A percentile compares a stretch with the other conserved stretches of the same genome.
Conservation (phyloP, 2,888 invertebrate species). For the Lottia gigantea region DNA sequence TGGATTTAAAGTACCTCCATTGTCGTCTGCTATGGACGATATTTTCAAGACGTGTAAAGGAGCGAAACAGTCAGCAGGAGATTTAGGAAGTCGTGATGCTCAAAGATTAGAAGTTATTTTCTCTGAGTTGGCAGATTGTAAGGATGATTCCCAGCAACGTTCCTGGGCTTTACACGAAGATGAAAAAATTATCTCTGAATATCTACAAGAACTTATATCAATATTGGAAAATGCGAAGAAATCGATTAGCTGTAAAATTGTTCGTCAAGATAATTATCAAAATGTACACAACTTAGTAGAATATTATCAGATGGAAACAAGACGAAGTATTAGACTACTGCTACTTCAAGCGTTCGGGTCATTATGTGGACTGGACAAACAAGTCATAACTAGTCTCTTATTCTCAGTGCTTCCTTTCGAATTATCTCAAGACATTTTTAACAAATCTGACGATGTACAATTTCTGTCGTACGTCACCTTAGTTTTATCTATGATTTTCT, state of each 20-base stretch:
- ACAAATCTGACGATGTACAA: constrained; percentile 46
- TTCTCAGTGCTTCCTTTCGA: constrained; percentile 91
- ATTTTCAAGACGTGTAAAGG: constrained; percentile 30
- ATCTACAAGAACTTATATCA: constrained; percentile 73
- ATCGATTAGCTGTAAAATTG: constrained; percentile 84
- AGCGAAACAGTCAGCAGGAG: constrained; percentile 16
- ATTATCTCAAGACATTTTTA: constrained; percentile 78
- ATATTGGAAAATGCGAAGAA: constrained; percentile 86
- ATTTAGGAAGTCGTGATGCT: constrained; percentile 82
- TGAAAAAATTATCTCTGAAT: constrained; percentile 86
- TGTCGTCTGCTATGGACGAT: constrained; percentile 43
- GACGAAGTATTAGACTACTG: constrained; percentile 74
- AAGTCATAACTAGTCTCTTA: constrained; percentile 84
- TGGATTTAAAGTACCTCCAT: constrained; percentile 42
- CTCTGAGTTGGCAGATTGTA: constrained; percentile 85
- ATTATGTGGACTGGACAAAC: constrained; percentile 86
- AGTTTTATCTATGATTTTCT: constrained; percentile 88
- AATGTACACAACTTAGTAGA: constrained; percentile 87
- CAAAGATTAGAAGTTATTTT: constrained; percentile 85
- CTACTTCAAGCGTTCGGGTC: constrained; percentile 87
- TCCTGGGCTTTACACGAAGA: constrained; percentile 97
- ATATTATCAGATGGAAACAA: constrained; percentile 88
- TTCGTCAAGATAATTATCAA: constrained; percentile 85
- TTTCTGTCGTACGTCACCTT: constrained; percentile 77
- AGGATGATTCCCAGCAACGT: constrained; percentile 94